Conservation (phyloP, 2,888 invertebrate genomes). For the Panopea generosa region DNA sequence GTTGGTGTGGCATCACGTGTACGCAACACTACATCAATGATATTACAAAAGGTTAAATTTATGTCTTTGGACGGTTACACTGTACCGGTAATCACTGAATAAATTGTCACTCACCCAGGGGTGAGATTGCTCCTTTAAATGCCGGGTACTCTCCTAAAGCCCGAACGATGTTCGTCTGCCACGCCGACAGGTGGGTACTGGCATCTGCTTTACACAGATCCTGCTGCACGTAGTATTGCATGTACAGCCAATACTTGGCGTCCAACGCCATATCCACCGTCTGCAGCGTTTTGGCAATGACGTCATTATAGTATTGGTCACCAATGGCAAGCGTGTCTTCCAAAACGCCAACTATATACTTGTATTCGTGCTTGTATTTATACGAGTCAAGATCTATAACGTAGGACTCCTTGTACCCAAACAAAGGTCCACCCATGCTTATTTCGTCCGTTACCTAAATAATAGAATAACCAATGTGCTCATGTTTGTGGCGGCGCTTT, state of each 20-base stretch:
- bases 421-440: slow-evolving; percentile 47
- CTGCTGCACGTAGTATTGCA: slow-evolving; percentile 38
- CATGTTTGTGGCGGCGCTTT: neutral
- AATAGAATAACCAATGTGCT: too few species aligned
- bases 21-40: too few species aligned
- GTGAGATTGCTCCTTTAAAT: slow-evolving; percentile 36
- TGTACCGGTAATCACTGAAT: too few species aligned
- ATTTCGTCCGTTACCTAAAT: slow-evolving; percentile 58
- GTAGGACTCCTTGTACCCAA: slow-evolving; percentile 52
- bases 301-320: slow-evolving; percentile 53
- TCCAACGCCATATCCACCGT: slow-evolving; percentile 58
- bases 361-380: slow-evolving; percentile 60
- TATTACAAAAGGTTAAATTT: too few species aligned
- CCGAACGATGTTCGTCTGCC: slow-evolving; percentile 48
- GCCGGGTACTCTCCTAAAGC: slow-evolving; percentile 47
- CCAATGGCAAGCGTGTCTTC: slow-evolving; percentile 52
- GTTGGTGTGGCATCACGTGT: too few species aligned
- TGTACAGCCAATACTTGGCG: slow-evolving; percentile 48
- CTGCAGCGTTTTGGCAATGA: slow-evolving; percentile 50
- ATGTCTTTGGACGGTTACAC: too few species aligned
- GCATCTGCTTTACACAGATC: slow-evolving; percentile 41
- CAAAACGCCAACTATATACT: slow-evolving; percentile 50
- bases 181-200: slow-evolving; percentile 18
- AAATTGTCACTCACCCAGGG: slow-evolving; percentile 28
- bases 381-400: slow-evolving; percentile 52